Base-by-base conservation (phyloP, 2,113 vertebrate genomes). In the Xiphophorus couchianus region DNA sequence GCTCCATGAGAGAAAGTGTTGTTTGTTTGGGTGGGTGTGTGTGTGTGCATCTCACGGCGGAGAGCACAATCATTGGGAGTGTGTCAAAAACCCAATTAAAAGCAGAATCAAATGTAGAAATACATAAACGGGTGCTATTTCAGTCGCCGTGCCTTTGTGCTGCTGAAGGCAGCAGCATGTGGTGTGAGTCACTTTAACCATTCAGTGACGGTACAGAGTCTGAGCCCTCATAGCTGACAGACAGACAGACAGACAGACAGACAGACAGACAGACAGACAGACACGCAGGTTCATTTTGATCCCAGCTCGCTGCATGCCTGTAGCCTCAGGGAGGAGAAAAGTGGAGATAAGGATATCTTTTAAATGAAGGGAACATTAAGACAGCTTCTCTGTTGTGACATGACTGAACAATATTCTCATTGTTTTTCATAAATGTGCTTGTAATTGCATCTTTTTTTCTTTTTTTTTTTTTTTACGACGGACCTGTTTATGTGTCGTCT, bases 51-150 rank as follows among this genome's bases (percentile, higher is more conserved):
- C 67, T 67, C 31, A 60, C 67, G 37, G 80, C 69, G 14, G 39
- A 65, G 19, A 61, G 63, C n/a, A 44, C 48, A 28, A 66, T 11
- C 63, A 42, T 60, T 81, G 54, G 25, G 15, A 78, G 63, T 60
- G 62, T 63, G 37, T 31, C 58, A n/a, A 65, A 71, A 82, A 77
- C n/a, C 78, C 75, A 78, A 88, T 88, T 88, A 86, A 80, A 91
- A 84, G 12, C 48, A 27, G 69, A 87, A 37, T 88, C 29, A 80
- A 73, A 81, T 71, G 73, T 76, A 66, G 60, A 31, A 88, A 84
- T 74, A 72, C 71, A 84, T 68, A 74, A 73, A 82, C 68, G 62
- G 82, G 65, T 42, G 69, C 67, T 62, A 76, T 73, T 74, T 80
- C 69, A 73, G 73, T 69, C 66, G 76, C 33, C 64, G 22, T 72